These are phyloP conservation scores for Aleiodes alternator DNA, from an alignment of 2,888 invertebrate genomes.

Conservation along the genomic window DNA sequence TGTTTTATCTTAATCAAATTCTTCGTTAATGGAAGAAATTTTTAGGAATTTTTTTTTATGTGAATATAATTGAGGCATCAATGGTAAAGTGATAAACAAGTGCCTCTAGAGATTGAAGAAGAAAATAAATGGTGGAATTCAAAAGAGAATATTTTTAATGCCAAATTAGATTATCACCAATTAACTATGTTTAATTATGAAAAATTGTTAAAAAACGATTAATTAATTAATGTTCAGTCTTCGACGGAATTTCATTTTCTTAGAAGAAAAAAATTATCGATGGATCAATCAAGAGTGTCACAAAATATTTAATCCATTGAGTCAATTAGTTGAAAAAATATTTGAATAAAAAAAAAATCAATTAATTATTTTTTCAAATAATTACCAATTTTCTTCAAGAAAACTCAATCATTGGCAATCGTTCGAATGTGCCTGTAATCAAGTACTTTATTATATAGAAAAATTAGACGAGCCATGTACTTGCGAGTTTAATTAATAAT, in stretches of 20 bases:
- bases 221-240: background rate
- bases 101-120: conserved; percentile 48
- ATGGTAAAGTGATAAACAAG: conserved; percentile 53
- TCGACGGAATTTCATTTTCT: no score
- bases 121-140: conserved; percentile 19
- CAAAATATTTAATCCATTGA: conserved; percentile 3
- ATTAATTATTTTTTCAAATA: background rate
- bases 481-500: conserved; percentile 6
- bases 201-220: background rate
- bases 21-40: background rate
- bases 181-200: background rate
- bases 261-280: no score
- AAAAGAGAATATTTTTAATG: conserved; percentile 14
- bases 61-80: conserved; percentile 30
- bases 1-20: conserved; percentile 4
- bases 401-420: conserved; percentile 13
- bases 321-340: no score
- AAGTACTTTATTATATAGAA: conserved; percentile 1
- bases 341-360: background rate
- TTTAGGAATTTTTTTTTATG: no score
- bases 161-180: background rate
- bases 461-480: background rate
- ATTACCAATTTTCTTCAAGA: background rate
- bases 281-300: no score
- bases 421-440: conserved; percentile 22